Evolutionary conservation across 2,113 vertebrate species (phyloP), one percentile per base, ranked within the genome.

Genomic region (Synchiropus splendidus): DNA sequence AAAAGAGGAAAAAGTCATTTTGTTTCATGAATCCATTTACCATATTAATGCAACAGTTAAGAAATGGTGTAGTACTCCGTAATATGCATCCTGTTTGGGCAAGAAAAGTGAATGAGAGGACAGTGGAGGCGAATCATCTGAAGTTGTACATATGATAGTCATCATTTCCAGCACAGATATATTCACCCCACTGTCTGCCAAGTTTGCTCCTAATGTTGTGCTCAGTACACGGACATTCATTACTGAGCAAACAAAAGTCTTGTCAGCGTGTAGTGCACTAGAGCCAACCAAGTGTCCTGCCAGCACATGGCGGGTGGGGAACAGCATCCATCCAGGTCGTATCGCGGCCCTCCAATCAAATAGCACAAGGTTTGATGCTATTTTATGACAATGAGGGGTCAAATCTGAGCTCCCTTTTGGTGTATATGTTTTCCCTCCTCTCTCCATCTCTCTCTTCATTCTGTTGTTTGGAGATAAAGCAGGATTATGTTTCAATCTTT

Each of bases 221-320:
- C 71, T 62, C 63, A 58, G 57, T 64, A 78, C 65, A 55, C 48
- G 73, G 67, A 65, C 79, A 83, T 86, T 73, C 71, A 82, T 86
- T 85, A 85, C 77, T 67, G 77, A 81, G 74, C 66, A 85, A 85
- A 82, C 21, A 70, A 74, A 80, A 77, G 73, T 81, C 58, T 54
- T 83, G 79, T 84, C 80, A 80, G 72, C 81, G 81, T 84, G 48
- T 63, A 61, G 64, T 61, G 83, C 84, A n/a, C 85, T 78, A 78
- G 75, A 79, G 79, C 82, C 76, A 85, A 76, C 81, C 82, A 82
- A 85, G 75, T 70, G 81, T 74, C 72, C 79, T 43, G 54, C 55
- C 59, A 73, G 70, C 64, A 58, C 54, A 57, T 53, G 45, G 34
- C 69, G 49, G 56, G 33, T 45, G 63, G 45, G 55, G 42, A n/a